A percentile compares a stretch with the other conserved stretches of the same genome.
Conservation (phyloP, 2,888 invertebrate genomes). For the Philhelius pedissequus region DNA sequence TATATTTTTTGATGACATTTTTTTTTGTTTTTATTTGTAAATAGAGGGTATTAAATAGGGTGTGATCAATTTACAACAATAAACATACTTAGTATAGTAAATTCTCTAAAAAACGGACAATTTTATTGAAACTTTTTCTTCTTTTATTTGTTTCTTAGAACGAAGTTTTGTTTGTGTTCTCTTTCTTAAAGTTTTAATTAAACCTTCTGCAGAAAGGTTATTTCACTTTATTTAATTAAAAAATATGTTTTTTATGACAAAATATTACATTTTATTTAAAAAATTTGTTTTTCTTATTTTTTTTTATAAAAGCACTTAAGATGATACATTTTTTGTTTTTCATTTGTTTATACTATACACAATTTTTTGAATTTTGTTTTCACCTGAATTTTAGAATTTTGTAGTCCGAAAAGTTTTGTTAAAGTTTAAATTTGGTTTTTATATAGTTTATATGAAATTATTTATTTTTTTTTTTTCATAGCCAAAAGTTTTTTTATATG, state of each 20-base stretch:
- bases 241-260: conserved; percentile 60
- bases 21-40: conserved; percentile 64
- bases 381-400: conserved; percentile 79
- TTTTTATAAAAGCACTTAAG: conserved; percentile 66
- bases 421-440: conserved; percentile 16
- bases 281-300: conserved; percentile 33
- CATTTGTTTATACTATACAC: conserved; percentile 16
- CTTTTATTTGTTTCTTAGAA: conserved; percentile 13
- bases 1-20: conserved; percentile 24
- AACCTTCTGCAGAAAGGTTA: conserved; percentile 66
- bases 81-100: conserved; percentile 68
- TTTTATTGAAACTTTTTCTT: conserved; percentile 59
- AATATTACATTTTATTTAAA: conserved; percentile 57
- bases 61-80: conserved; percentile 64
- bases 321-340: conserved; percentile 50
- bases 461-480: conserved; percentile 31
- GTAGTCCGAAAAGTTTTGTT: conserved; percentile 76
- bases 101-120: conserved; percentile 68
- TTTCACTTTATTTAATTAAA: conserved; percentile 65
- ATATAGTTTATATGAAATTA: conserved; percentile 12
- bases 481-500: conserved; percentile 52
- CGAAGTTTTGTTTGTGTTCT: conserved; percentile 8
- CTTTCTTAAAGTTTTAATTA: conserved; percentile 21
- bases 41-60: conserved; percentile 62
- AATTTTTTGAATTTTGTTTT: conserved; percentile 55